These are phyloP conservation scores for Chlorodrepanis virens DNA, from an alignment of 2,113 vertebrate species.

Conservation along the genomic window DNA sequence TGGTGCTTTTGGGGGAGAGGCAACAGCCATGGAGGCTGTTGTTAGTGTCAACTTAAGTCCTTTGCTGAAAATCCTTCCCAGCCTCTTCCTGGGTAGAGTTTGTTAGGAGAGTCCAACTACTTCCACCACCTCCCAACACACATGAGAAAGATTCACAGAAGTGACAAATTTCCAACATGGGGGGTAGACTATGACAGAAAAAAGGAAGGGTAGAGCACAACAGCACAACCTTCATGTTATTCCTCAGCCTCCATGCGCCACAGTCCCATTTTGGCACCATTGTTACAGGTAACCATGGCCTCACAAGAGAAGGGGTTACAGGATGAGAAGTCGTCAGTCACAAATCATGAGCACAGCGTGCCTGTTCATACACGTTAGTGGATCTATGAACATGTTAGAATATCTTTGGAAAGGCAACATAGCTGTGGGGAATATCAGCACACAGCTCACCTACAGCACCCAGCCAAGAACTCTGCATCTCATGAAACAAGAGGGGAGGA, in stretches of 20 bases:
- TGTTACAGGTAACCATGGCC: not conserved
- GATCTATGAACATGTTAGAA: not conserved
- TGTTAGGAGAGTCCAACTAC: not conserved
- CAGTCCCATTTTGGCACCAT: not conserved
- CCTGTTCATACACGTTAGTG: not conserved
- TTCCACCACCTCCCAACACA: not conserved
- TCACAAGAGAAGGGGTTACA: not conserved
- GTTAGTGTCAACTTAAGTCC: not conserved
- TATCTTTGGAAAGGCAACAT: not conserved
- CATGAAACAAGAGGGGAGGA: not conserved
- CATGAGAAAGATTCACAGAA: not conserved
- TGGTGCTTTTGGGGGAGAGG: not conserved
- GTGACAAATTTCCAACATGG: not conserved
- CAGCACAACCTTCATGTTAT: not conserved
- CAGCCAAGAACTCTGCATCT: not conserved
- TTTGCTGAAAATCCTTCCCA: not conserved
- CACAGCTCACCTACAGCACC: not conserved
- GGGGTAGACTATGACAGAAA: not conserved
- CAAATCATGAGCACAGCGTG: fast-evolving
- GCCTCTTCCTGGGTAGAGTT: not conserved
- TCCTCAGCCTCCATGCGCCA: fast-evolving
- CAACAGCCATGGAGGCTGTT: not conserved
- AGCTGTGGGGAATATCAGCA: not conserved
- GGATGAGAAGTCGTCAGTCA: not conserved
- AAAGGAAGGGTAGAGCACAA: not conserved